These are phyloP conservation scores for Synanceia verrucosa DNA, from an alignment of 2,797 vertebrate species.

Conservation along the genomic window DNA sequence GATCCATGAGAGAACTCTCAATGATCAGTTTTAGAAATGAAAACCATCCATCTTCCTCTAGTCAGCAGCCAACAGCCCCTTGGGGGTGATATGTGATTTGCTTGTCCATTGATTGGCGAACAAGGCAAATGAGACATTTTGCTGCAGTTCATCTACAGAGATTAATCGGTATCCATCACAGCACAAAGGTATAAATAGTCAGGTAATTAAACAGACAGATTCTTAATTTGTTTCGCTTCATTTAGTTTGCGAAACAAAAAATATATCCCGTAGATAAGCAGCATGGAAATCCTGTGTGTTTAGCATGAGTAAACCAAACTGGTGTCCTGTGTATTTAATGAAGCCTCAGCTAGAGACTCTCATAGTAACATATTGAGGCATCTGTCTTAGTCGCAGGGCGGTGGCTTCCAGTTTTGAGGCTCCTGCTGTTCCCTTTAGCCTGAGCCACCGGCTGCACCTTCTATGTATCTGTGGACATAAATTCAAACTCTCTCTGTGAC, in stretches of 20 bases:
- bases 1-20: conserved; percentile 13
- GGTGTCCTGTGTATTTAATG: not conserved
- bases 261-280: not conserved
- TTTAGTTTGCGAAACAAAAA: not conserved
- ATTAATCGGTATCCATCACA: conserved; percentile 1
- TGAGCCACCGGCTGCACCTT: conserved; percentile 21
- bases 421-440: not conserved
- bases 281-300: not conserved
- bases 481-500: conserved; percentile 38
- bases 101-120: conserved; percentile 19
- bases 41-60: conserved; percentile 45
- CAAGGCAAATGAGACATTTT: conserved; percentile 20
- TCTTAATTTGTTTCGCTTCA: conserved; percentile 6
- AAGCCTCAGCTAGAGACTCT: not conserved
- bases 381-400: conserved; percentile 23
- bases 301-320: not conserved
- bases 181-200: not conserved
- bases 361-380: not conserved
- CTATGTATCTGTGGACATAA: conserved; percentile 32
- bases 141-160: not conserved
- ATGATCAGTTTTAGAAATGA: conserved; percentile 44
- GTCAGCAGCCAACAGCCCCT: not conserved
- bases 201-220: not conserved
- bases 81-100: conserved; percentile 18
- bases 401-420: conserved; percentile 2